A percentile compares a stretch with the other conserved stretches of the same genome.
phyloP scores from a whole-genome alignment of 2,888 invertebrate genomes.

The Brachypalpus laphriformis region DNA sequence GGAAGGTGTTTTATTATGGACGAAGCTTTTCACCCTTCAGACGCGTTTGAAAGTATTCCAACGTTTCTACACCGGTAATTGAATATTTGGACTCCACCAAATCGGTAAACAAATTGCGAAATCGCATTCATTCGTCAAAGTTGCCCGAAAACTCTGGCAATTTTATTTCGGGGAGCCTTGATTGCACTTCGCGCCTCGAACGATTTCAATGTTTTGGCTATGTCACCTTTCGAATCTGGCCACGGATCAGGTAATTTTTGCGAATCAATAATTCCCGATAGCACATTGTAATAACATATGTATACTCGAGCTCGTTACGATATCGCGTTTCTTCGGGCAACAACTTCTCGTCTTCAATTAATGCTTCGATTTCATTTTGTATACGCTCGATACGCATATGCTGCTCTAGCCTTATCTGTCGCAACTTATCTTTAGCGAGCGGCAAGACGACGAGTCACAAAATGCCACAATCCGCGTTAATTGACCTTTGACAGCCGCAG shows the following conservation, averaged over 20 bases:
- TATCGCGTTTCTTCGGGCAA: constrained; percentile 13
- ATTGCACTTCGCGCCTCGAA: no score
- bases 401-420: constrained; percentile 28
- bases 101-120: no score
- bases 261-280: no score
- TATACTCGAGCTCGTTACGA: constrained; percentile 9
- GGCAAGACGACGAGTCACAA: constrained; percentile 3
- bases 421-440: constrained; percentile 8
- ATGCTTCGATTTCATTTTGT: constrained; percentile 18
- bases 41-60: constrained; percentile 21
- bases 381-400: constrained; percentile 23
- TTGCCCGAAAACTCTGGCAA: no score
- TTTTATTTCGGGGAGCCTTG: no score
- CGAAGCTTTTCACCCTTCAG: constrained; percentile 31
- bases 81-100: no score
- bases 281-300: no score
- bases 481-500: no score
- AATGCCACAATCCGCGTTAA: constrained; percentile 75
- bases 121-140: no score
- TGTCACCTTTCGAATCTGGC: no score
- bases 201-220: no score
- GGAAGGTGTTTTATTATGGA: no score
- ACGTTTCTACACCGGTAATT: constrained; percentile 2
- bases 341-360: neutral
- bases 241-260: neutral